These are phyloP conservation scores for Bombyx mandarina DNA, from an alignment of 1,140 invertebrate species.

Conservation along the genomic window DNA sequence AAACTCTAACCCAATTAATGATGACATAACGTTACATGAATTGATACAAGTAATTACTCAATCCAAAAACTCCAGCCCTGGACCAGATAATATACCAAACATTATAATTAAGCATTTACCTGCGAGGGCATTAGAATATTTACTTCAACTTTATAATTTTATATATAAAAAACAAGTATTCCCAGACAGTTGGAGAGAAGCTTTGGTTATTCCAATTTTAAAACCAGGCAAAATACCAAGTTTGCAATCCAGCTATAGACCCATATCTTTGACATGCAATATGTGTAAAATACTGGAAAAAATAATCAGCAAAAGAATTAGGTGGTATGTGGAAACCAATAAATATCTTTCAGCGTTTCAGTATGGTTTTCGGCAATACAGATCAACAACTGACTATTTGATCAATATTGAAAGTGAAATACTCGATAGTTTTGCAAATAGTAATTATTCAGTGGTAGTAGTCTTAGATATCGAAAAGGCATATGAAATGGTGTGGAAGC, in stretches of 20 bases:
- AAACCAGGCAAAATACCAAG: conserved; percentile 18
- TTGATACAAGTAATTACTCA: too few relatives aligned
- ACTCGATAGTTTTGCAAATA: conserved; percentile 14
- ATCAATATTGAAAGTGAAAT: conserved; percentile 19
- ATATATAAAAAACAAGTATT: too few relatives aligned
- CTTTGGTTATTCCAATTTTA: conserved; percentile 15
- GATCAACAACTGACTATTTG: conserved; percentile 15
- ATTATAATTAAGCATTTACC: too few relatives aligned
- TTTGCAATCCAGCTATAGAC: conserved; percentile 16
- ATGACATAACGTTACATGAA: too few relatives aligned
- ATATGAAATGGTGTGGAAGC: conserved; percentile 24
- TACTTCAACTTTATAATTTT: too few relatives aligned
- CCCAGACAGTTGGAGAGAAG: too few relatives aligned
- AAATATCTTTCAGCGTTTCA: conserved; percentile 12
- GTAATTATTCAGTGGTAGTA: conserved; percentile 12
- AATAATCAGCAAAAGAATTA: conserved; percentile 20
- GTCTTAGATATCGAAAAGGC: conserved; percentile 22
- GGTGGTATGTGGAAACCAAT: conserved; percentile 20
- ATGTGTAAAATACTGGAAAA: conserved; percentile 24
- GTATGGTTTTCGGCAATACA: conserved; percentile 16
- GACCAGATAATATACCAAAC: too few relatives aligned
- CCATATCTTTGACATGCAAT: conserved; percentile 21
- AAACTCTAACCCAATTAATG: too few relatives aligned
- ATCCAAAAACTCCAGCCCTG: too few relatives aligned
- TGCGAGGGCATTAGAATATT: too few relatives aligned